These are phyloP conservation scores for Pogonomyrmex barbatus DNA, from an alignment of 1,140 invertebrate genomes.

Conservation along the genomic window DNA sequence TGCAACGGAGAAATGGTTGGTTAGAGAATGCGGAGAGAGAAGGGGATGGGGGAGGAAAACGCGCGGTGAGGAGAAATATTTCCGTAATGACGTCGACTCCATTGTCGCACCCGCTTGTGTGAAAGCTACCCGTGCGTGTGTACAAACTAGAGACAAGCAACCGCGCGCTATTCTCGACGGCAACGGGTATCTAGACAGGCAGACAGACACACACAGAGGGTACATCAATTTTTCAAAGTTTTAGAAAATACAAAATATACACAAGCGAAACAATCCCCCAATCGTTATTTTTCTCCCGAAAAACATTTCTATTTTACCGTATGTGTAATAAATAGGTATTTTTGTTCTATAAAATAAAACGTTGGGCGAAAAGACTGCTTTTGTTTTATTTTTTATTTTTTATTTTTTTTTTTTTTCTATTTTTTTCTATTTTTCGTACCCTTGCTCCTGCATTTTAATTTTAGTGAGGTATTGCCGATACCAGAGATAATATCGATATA, in stretches of 20 bases:
- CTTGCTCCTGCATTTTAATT: not conserved
- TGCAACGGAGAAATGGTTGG: not conserved
- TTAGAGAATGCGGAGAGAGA: not conserved
- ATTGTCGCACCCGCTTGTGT: slow-evolving; percentile 6
- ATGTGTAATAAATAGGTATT: not conserved
- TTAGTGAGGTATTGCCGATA: not conserved
- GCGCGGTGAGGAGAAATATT: slow-evolving; percentile 30
- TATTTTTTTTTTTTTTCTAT: not conserved
- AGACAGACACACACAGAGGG: not conserved
- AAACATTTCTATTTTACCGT: not conserved
- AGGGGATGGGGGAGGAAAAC: not conserved
- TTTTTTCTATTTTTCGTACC: not conserved
- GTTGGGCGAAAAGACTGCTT: not conserved
- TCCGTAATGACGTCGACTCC: slow-evolving; percentile 42
- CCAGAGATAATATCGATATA: not conserved
- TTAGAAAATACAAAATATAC: not conserved
- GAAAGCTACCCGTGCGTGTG: not conserved
- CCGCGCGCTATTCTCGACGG: not conserved
- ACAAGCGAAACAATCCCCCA: not conserved
- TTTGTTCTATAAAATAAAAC: not conserved
- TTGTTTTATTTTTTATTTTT: not conserved
- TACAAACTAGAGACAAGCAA: not conserved
- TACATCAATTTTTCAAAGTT: slow-evolving; percentile 16
- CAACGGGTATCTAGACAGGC: not conserved
- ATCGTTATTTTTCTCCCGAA: too few relatives aligned